Conservation (phyloP, 2,888 invertebrate species). For the Cephonodes hylas region DNA sequence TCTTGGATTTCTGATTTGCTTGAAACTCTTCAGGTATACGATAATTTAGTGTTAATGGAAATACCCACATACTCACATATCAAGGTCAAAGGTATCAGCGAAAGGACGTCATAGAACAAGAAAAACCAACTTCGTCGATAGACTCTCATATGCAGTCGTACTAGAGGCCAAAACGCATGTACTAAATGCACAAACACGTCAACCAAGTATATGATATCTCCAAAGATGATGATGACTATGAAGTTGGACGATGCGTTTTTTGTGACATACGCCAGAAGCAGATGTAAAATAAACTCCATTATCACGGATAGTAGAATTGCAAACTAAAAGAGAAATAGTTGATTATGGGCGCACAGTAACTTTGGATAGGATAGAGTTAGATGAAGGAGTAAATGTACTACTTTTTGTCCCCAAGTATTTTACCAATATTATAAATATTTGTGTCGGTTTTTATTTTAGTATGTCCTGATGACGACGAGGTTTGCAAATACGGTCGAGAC, state of each 20-base stretch:
- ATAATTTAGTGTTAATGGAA: no score
- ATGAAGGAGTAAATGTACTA: no score
- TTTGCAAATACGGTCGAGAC: no score
- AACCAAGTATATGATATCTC: slow-evolving; percentile 44
- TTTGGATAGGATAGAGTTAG: no score
- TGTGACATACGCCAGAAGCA: slow-evolving; percentile 52
- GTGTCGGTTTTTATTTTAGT: no score
- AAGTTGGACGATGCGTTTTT: slow-evolving; percentile 26
- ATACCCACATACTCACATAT: slow-evolving; percentile 48
- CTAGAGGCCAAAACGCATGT: slow-evolving; percentile 57
- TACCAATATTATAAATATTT: no score
- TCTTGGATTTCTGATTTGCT: no score
- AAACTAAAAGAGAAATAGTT: slow-evolving; percentile 42
- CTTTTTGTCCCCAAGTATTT: no score
- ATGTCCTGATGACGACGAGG: no score
- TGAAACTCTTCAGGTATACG: no score
- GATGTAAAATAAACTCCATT: slow-evolving; percentile 49
- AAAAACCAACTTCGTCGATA: slow-evolving; percentile 44
- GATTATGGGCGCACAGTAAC: no score
- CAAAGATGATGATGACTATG: slow-evolving; percentile 32
- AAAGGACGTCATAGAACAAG: slow-evolving; percentile 48
- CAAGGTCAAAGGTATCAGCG: slow-evolving; percentile 44
- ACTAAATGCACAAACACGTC: slow-evolving; percentile 53
- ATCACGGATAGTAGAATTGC: slow-evolving; percentile 43
- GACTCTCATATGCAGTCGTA: slow-evolving; percentile 54